phyloP scores from a whole-genome alignment of 2,797 vertebrate genomes.

The Poecilia velifera region DNA sequence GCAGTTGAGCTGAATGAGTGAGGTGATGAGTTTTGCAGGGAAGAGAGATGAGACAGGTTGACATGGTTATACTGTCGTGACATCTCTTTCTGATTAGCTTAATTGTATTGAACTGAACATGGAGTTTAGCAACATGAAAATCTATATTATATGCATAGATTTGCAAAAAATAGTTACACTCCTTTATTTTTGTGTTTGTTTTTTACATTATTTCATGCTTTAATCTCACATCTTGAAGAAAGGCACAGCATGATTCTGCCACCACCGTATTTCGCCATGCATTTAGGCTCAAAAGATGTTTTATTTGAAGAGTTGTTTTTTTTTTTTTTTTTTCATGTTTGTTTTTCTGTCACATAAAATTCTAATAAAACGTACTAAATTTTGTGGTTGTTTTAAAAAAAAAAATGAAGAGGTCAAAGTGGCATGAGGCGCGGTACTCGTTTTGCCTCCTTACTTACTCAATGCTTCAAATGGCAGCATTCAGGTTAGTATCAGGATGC shows the following conservation, averaged over 20 bases:
- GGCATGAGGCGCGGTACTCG: neutral
- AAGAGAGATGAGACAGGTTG: constrained; percentile 32
- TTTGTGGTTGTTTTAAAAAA: neutral
- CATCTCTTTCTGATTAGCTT: constrained; percentile 47
- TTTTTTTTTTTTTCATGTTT: neutral
- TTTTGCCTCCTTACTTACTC: neutral
- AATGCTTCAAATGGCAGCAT: neutral
- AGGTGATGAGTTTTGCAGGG: constrained; percentile 41
- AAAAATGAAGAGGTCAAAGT: neutral
- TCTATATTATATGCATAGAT: neutral
- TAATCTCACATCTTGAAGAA: neutral
- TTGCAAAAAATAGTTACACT: neutral
- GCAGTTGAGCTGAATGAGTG: constrained; percentile 33
- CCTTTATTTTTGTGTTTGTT: neutral
- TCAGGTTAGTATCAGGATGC: neutral
- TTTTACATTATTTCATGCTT: neutral
- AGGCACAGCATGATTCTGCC: neutral
- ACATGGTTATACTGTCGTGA: constrained; percentile 35
- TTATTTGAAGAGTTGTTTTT: too few species aligned
- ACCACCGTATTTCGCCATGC: neutral
- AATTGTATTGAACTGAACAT: constrained; percentile 36
- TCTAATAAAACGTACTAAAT: neutral
- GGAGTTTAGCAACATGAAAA: neutral
- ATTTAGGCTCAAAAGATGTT: neutral
- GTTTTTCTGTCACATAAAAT: neutral